phyloP scores from a whole-genome alignment of 1,140 invertebrate genomes.

The Ridgeia piscesae region DNA sequence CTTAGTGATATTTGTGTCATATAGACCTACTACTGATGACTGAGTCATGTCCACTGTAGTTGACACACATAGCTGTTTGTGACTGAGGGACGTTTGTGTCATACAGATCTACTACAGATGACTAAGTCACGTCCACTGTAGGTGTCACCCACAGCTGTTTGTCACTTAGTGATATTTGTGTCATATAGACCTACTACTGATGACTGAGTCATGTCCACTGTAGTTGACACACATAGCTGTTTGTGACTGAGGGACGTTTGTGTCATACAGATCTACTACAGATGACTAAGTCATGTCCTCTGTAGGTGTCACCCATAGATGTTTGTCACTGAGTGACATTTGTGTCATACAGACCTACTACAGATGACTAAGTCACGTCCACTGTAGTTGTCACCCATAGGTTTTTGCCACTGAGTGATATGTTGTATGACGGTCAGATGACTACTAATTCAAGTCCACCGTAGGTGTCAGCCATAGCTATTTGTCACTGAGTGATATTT shows the following conservation, averaged over 20 bases:
- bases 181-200: neutral
- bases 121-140: neutral
- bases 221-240: no score
- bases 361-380: neutral
- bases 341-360: neutral
- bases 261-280: no score
- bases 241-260: no score
- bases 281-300: no score
- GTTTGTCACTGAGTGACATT: neutral
- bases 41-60: neutral
- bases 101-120: no score
- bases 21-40: neutral
- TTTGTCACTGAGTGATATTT: neutral
- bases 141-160: neutral
- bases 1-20: neutral
- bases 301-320: neutral
- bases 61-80: neutral
- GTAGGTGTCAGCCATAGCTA: neutral
- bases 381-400: neutral
- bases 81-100: no score
- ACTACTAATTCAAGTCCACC: neutral
- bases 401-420: neutral
- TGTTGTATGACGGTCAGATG: no score
- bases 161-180: neutral
- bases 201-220: neutral